These are phyloP conservation scores for Mirza zaza DNA, from an alignment of 2,113 vertebrate genomes.

Conservation along the genomic window DNA sequence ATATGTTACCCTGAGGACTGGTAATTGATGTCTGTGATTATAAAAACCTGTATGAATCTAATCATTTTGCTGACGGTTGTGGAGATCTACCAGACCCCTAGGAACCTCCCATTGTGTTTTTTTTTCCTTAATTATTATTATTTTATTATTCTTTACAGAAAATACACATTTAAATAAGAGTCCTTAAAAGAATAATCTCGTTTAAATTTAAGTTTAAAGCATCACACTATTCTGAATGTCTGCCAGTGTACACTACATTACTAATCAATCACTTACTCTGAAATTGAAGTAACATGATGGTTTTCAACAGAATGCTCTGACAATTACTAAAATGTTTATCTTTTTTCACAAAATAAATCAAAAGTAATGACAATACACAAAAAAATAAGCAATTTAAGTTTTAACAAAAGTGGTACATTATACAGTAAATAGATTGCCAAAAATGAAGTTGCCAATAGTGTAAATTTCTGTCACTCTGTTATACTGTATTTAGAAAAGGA, in stretches of 20 bases:
- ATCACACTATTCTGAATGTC: slow-evolving; percentile 66
- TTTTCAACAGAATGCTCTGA: slow-evolving; percentile 60
- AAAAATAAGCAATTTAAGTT: slow-evolving; percentile 41
- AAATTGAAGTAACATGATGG: neutral
- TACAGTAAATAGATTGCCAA: neutral
- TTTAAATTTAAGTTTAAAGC: slow-evolving; percentile 77
- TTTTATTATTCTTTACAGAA: slow-evolving; percentile 75
- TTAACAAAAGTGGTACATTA: slow-evolving; percentile 66
- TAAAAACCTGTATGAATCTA: too few relatives aligned
- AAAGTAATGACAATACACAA: slow-evolving; percentile 59
- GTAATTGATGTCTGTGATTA: too few relatives aligned
- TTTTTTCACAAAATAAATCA: slow-evolving; percentile 67
- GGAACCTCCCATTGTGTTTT: too few relatives aligned
- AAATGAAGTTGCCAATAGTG: slow-evolving; percentile 56
- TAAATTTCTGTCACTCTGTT: slow-evolving; percentile 45
- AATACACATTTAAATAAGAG: slow-evolving; percentile 78
- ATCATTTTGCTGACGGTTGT: too few relatives aligned
- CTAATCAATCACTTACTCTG: slow-evolving; percentile 1
- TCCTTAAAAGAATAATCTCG: slow-evolving; percentile 76
- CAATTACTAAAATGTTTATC: slow-evolving; percentile 25
- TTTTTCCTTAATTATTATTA: slow-evolving; percentile 74
- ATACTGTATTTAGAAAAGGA: slow-evolving; percentile 57
- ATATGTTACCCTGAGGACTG: too few relatives aligned
- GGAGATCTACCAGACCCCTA: too few relatives aligned
- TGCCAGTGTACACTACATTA: neutral